Evolutionary conservation across 2,888 invertebrate genomes (phyloP).

Genomic region (Sphaerophoria taeniata): DNA sequence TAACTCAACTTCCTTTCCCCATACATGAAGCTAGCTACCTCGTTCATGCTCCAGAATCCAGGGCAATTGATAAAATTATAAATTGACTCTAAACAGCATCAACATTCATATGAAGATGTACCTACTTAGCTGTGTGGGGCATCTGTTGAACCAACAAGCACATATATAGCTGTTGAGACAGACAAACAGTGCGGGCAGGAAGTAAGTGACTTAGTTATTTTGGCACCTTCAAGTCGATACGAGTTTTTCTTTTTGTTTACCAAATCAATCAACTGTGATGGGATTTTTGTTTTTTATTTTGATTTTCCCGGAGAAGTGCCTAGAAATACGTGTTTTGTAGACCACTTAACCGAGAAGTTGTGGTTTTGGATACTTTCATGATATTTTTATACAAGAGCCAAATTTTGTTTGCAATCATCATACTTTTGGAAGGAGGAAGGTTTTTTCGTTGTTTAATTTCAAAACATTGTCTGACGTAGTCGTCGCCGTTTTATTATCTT

Average conservation of each 20-base stretch:
- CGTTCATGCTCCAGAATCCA: conserved; percentile 31
- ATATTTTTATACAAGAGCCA: no score
- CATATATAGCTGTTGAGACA: conserved; percentile 27
- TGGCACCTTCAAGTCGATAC: conserved; percentile 74
- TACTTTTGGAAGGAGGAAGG: neutral
- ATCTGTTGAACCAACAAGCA: neutral
- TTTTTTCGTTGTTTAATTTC: neutral
- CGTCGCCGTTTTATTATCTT: conserved; percentile 43
- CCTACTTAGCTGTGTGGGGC: conserved; percentile 45
- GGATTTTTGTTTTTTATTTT: conserved; percentile 44
- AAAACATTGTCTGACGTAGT: conserved; percentile 39
- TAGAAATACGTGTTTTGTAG: conserved; percentile 24
- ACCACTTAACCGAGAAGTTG: conserved; percentile 67
- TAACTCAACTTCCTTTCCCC: conserved; percentile 12
- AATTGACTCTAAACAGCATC: conserved; percentile 57
- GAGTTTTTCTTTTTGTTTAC: conserved; percentile 63
- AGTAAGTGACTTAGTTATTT: conserved; percentile 75
- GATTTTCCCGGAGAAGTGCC: conserved; percentile 57
- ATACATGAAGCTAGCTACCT: no score
- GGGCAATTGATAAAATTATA: conserved; percentile 61
- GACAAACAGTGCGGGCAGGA: conserved; percentile 72
- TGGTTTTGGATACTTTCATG: conserved; percentile 45
- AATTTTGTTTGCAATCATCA: conserved; percentile 32
- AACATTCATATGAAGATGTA: conserved; percentile 8
- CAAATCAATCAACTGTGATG: conserved; percentile 68